These are phyloP conservation scores for Hirundichthys speculiger DNA, from an alignment of 2,113 vertebrate genomes.

Conservation along the genomic window DNA sequence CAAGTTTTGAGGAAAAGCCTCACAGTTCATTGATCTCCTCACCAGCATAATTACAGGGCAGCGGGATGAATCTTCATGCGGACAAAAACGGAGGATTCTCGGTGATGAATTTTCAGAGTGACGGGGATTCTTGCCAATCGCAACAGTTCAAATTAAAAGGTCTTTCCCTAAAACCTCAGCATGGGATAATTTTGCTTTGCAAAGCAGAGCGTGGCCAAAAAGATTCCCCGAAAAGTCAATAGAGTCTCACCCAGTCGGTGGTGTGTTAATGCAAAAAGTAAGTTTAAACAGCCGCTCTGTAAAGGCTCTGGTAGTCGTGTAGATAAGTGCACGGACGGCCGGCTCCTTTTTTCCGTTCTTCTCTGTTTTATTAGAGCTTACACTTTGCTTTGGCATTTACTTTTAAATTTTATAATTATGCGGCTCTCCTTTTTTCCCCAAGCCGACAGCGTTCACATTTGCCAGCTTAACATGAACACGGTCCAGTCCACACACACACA, in stretches of 20 bases:
- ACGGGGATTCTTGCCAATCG: constrained; percentile 63
- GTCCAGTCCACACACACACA: constrained; percentile 46
- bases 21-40: constrained; percentile 67
- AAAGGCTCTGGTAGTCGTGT: constrained; percentile 18
- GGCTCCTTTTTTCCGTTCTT: constrained; percentile 23
- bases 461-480: constrained; percentile 62
- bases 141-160: constrained; percentile 69
- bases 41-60: constrained; percentile 68
- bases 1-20: constrained; percentile 57
- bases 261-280: constrained; percentile 49
- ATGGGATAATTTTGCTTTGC: constrained; percentile 57
- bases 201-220: constrained; percentile 40
- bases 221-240: constrained; percentile 50
- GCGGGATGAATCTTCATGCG: constrained; percentile 56
- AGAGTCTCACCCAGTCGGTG: constrained; percentile 40
- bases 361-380: constrained; percentile 63
- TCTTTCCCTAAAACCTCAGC: constrained; percentile 53
- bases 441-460: constrained; percentile 63
- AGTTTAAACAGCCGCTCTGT: constrained; percentile 46
- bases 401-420: constrained; percentile 71
- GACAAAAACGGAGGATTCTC: constrained; percentile 57
- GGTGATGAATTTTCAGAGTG: constrained; percentile 58
- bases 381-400: constrained; percentile 50
- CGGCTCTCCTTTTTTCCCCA: constrained; percentile 35
- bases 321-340: constrained; percentile 16